These are phyloP conservation scores for Gymnodraco acuticeps DNA, from an alignment of 2,797 vertebrate genomes.

Conservation along the genomic window DNA sequence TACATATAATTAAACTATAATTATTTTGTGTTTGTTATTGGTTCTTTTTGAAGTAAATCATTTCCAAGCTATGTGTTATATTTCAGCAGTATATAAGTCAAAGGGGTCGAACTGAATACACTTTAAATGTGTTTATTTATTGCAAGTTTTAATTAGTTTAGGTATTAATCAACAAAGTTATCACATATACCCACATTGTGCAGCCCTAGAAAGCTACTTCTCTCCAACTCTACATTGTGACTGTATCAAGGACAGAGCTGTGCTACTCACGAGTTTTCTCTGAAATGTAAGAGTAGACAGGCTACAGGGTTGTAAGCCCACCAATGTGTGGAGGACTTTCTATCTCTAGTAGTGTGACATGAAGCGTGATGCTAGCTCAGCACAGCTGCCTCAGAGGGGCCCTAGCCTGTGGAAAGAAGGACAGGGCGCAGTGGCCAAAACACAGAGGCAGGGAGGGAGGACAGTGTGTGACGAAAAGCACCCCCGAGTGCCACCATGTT, in stretches of 20 bases:
- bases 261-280: conserved; percentile 36
- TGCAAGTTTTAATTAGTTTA: too few species aligned
- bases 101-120: too few species aligned
- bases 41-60: too few species aligned
- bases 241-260: conserved; percentile 23
- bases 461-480: conserved; percentile 22
- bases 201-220: not conserved
- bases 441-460: conserved; percentile 19
- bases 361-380: conserved; percentile 67
- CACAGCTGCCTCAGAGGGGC: conserved; percentile 55
- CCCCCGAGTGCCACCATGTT: not conserved
- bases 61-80: too few species aligned
- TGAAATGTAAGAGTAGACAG: conserved; percentile 35
- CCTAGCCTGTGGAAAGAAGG: conserved; percentile 36
- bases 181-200: too few species aligned
- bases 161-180: too few species aligned
- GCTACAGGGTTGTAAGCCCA: conserved; percentile 31
- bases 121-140: too few species aligned
- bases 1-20: too few species aligned
- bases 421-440: conserved; percentile 24
- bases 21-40: too few species aligned
- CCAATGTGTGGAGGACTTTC: conserved; percentile 53
- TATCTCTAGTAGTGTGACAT: conserved; percentile 51
- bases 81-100: too few species aligned
- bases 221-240: conserved; percentile 24